Conservation (phyloP, 2,113 vertebrate genomes). For the Nibea albiflora region DNA sequence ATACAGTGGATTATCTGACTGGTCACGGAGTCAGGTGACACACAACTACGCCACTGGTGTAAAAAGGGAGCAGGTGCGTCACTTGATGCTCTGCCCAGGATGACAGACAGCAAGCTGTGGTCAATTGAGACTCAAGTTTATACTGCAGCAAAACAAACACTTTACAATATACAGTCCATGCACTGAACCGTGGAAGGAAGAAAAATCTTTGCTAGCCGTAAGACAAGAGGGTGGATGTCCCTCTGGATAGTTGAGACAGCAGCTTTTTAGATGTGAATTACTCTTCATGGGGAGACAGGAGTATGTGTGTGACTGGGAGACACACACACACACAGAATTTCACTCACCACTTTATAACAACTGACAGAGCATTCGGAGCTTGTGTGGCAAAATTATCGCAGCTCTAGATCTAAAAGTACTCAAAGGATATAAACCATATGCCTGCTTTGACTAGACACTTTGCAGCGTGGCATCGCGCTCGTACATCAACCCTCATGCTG, state of each 20-base stretch:
- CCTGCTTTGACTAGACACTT: slow-evolving; percentile 26
- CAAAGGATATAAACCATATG: slow-evolving; percentile 36
- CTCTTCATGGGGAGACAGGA: not conserved
- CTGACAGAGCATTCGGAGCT: not conserved
- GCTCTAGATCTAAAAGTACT: slow-evolving; percentile 10
- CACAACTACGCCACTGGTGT: not conserved
- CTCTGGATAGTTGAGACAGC: not conserved
- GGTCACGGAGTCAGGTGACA: not conserved
- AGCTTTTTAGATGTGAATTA: not conserved
- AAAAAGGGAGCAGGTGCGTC: not conserved
- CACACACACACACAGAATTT: slow-evolving; percentile 13
- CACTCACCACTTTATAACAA: slow-evolving; percentile 31
- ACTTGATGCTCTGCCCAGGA: not conserved
- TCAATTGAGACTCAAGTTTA: not conserved
- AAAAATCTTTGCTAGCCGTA: not conserved
- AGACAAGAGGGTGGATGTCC: not conserved
- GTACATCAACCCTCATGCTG: not conserved
- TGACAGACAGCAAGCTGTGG: not conserved
- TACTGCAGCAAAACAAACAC: slow-evolving; percentile 16
- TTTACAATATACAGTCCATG: not conserved
- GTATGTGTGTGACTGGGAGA: not conserved
- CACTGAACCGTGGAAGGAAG: slow-evolving; percentile 4
- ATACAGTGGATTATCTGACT: not conserved
- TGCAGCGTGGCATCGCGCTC: slow-evolving; percentile 12
- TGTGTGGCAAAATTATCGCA: slow-evolving; percentile 22